Evolutionary conservation across 2,888 invertebrate genomes (phyloP), one percentile per base, ranked within the genome.

Genomic region (Drosophila incognita): DNA sequence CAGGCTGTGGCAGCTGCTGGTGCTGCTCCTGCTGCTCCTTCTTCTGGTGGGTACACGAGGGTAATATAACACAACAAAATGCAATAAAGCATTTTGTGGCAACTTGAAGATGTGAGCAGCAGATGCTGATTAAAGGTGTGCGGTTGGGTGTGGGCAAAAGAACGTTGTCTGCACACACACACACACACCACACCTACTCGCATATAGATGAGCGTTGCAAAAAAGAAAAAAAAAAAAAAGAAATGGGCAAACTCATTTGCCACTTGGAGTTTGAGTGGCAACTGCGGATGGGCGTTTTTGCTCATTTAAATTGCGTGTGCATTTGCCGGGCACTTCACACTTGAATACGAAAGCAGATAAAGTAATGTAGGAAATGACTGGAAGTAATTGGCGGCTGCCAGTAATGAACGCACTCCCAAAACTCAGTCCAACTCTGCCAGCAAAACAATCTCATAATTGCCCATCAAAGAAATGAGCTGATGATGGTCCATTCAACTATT

Each of bases 21-120:
- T 36, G 54, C 42, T 42, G 35, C 35, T 33, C 15, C 42, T 31
- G 11, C 52, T 27, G 31, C 74, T 61, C n/a, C 24, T 67, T 40
- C 46, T 59, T 46, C 51, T 62, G 69, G 65, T 73, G 80, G 83
- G 78, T 75, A 82, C 82, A 79, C 83, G 72, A 79, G 84, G 87
- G 89, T 88, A 88, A 88, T 90, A 88, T 84, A 90, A 83, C 89
- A 87, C 83, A 90, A 90, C 90, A 90, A 90, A 90, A 87, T 82
- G 89, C 87, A 90, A 90, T 90, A 90, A 90, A 90, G 89, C 89
- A 90, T 90, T 90, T 87, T 90, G 90, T 87, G 90, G 89, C 87
- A 90, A 90, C 87, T 89, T 83, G 87, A 90, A 90, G 90, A 90
- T 88, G 90, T 81, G 82, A 88, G 81, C 83, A 90, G 87, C 89